Conservation (phyloP, 2,888 invertebrate genomes). For the Loripinus fragilis region DNA sequence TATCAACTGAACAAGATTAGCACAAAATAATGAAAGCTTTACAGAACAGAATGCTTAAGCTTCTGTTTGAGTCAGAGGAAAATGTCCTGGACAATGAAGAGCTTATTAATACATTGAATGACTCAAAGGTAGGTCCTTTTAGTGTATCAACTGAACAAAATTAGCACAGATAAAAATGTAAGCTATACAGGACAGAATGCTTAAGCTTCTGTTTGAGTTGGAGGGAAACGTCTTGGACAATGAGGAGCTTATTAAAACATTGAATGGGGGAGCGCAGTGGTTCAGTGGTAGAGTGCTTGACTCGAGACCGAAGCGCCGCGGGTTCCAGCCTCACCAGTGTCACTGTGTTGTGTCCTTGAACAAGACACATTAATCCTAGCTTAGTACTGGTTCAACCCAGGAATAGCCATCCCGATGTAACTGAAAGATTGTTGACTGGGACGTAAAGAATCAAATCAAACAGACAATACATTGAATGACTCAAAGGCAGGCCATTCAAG, state of each 20-base stretch:
- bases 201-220: constrained; percentile 84
- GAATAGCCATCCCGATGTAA: no score
- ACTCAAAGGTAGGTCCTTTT: constrained; percentile 81
- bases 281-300: no score
- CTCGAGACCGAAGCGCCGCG: no score
- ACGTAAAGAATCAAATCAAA: no score
- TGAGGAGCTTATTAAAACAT: constrained; percentile 84
- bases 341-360: no score
- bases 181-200: constrained; percentile 83
- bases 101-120: constrained; percentile 83
- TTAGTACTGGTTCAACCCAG: no score
- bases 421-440: no score
- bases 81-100: constrained; percentile 84
- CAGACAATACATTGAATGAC: constrained; percentile 83
- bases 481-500: constrained; percentile 80
- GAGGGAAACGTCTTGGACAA: constrained; percentile 84
- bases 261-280: no score
- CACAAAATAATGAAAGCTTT: constrained; percentile 83
- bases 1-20: constrained; percentile 82
- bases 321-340: no score
- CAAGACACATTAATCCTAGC: no score
- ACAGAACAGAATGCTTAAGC: constrained; percentile 83
- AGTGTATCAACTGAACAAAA: constrained; percentile 69
- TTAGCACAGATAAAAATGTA: constrained; percentile 84
- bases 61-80: constrained; percentile 84